These are phyloP conservation scores for Aphyosemion australe DNA, from an alignment of 2,113 vertebrate species.

Conservation along the genomic window DNA sequence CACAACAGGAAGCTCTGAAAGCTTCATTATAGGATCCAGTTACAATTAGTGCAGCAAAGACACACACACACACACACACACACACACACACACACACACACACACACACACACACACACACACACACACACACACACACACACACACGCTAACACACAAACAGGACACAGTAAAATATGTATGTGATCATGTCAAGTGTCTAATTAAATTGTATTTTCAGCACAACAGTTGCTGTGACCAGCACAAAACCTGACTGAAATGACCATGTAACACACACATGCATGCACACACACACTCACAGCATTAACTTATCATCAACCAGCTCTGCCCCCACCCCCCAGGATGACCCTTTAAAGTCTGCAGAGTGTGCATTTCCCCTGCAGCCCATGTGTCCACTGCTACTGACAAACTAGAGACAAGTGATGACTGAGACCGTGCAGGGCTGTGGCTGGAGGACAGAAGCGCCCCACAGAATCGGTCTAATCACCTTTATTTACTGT, in stretches of 20 bases:
- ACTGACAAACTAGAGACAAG: constrained; percentile 73
- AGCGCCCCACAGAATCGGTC: constrained; percentile 23
- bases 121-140: constrained; percentile 22
- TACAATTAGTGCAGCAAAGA: constrained; percentile 58
- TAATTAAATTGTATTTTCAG: constrained; percentile 53
- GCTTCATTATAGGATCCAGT: constrained; percentile 54
- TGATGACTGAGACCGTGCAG: constrained; percentile 69
- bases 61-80: not conserved
- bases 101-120: constrained; percentile 19
- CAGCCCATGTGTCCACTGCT: constrained; percentile 66
- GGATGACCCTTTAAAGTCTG: constrained; percentile 50
- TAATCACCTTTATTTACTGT: constrained; percentile 58
- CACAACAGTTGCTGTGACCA: constrained; percentile 62
- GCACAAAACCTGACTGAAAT: constrained; percentile 19
- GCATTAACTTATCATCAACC: constrained; percentile 46
- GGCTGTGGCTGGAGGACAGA: constrained; percentile 55
- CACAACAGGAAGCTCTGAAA: constrained; percentile 67
- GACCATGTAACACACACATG: constrained; percentile 41
- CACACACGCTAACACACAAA: constrained; percentile 7
- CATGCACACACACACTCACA: constrained; percentile 13
- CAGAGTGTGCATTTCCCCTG: constrained; percentile 30
- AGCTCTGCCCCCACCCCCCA: constrained; percentile 4
- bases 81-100: not conserved
- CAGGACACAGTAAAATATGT: constrained; percentile 33
- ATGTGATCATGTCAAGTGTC: constrained; percentile 18